Conservation (phyloP, 2,797 vertebrate species). For the Yasuhikotakia modesta region DNA sequence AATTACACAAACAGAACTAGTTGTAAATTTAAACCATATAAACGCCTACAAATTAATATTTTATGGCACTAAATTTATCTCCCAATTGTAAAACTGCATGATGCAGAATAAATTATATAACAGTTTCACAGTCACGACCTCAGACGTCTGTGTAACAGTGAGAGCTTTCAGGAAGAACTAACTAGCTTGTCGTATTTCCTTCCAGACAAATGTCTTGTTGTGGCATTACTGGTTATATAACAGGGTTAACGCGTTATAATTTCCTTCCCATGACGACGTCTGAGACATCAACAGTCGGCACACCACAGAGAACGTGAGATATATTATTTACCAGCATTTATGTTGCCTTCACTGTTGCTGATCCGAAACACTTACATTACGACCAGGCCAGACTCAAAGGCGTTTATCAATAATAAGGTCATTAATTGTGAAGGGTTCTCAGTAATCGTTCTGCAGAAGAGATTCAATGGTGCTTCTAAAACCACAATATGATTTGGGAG, state of each 20-base stretch:
- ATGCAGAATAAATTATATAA: background rate
- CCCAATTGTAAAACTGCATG: background rate
- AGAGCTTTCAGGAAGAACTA: background rate
- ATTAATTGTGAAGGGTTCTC: slow-evolving; percentile 16
- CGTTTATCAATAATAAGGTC: slow-evolving; percentile 8
- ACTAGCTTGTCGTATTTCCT: background rate
- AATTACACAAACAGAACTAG: background rate
- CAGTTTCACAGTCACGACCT: background rate
- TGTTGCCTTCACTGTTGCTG: background rate
- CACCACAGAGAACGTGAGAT: background rate
- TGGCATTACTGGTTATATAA: background rate
- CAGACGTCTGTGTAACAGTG: background rate
- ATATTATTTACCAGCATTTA: slow-evolving; percentile 12
- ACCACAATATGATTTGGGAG: background rate
- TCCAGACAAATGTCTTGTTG: background rate
- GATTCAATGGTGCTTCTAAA: slow-evolving; percentile 27
- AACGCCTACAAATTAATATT: background rate
- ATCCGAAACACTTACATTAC: slow-evolving; percentile 10
- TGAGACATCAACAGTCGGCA: background rate
- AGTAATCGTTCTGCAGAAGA: slow-evolving; percentile 16
- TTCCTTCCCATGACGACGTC: background rate
- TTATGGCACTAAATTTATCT: background rate
- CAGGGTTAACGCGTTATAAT: background rate
- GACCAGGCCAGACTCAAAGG: slow-evolving; percentile 23
- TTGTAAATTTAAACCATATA: background rate